Evolutionary conservation across 2,888 invertebrate genomes (phyloP), one percentile per base, ranked within the genome.

Genomic region (Bombylius major): DNA sequence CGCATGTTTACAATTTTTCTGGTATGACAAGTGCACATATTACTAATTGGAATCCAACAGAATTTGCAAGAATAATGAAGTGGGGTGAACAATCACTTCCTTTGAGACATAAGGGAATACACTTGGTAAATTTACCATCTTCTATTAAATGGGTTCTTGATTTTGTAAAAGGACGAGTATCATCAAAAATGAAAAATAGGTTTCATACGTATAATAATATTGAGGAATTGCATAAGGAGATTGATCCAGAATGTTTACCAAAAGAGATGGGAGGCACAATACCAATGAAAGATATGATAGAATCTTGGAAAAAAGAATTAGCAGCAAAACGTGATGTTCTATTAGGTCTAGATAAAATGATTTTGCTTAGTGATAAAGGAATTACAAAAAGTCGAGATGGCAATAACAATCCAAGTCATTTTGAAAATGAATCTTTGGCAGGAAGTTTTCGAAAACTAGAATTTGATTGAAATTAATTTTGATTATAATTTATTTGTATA

Each of bases 31-130:
- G 83, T 4, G 78, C 83, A 0, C 82, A 84, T 67, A 72, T 87
- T 58, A 83, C 86, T 39, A 77, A 84, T 44, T 87, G 87, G 84
- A 82, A 84, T 63, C 84, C 86, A 12, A 78, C 79, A 12, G 87
- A 87, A 71, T 86, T 86, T 65, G 83, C 80, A 1, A 78, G 82
- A 46, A 70, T 86, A 42, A 75, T 87, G 56, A 84, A 82, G 69
- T 87, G 86, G 86, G 85, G 86, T 64, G 87, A 87, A 83, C 87
- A 88, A 79, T 86, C 88, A 0, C 62, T 86, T 59, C 89, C 90
- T 8, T 81, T 89, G 78, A 78, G 89, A 14, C 89, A 89, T 72
- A 89, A 88, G 70, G 82, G 82, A 66, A 79, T 87, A 47, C 84
- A 89, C 67, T 74, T 85, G 57, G 71, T 88, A 44, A 85, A 88